These are phyloP conservation scores for Epsilonema sp. DNA, from an alignment of 2,888 invertebrate genomes.

Conservation along the genomic window DNA sequence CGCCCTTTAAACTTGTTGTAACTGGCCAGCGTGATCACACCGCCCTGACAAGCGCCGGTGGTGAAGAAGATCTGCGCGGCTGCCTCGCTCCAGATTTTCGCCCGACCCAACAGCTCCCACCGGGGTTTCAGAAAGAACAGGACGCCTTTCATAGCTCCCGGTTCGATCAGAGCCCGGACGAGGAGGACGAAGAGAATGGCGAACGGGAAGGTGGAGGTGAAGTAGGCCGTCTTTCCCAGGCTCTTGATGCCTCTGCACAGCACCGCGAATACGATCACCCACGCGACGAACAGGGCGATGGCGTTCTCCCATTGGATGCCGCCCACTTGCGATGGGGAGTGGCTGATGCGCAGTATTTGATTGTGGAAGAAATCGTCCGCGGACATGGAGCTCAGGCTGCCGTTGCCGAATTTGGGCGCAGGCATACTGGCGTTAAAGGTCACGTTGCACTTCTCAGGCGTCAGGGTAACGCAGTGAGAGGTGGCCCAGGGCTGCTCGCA, in stretches of 20 bases:
- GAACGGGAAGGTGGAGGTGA: neutral
- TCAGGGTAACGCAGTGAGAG: too few relatives aligned
- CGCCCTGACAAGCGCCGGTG: neutral
- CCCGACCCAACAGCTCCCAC: neutral
- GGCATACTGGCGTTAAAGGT: too few relatives aligned
- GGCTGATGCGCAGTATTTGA: neutral
- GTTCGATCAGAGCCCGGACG: neutral
- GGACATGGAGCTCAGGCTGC: neutral
- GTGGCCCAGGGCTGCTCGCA: too few relatives aligned
- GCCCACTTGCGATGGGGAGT: neutral
- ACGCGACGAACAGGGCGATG: conserved; percentile 5
- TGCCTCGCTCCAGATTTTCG: neutral
- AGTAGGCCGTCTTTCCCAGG: neutral
- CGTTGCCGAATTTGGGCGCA: too few relatives aligned
- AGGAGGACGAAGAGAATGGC: neutral
- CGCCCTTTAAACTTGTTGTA: too few relatives aligned
- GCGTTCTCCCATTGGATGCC: conserved; percentile 6
- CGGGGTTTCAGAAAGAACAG: neutral
- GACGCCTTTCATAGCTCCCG: neutral
- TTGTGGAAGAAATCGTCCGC: conserved; percentile 4
- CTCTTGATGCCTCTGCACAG: conserved; percentile 7
- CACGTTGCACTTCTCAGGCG: too few relatives aligned
- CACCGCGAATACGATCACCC: conserved; percentile 4
- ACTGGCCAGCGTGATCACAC: neutral
- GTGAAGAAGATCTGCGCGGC: neutral